Conservation (phyloP, 2,888 invertebrate genomes). For the Oxytorus armatus region DNA sequence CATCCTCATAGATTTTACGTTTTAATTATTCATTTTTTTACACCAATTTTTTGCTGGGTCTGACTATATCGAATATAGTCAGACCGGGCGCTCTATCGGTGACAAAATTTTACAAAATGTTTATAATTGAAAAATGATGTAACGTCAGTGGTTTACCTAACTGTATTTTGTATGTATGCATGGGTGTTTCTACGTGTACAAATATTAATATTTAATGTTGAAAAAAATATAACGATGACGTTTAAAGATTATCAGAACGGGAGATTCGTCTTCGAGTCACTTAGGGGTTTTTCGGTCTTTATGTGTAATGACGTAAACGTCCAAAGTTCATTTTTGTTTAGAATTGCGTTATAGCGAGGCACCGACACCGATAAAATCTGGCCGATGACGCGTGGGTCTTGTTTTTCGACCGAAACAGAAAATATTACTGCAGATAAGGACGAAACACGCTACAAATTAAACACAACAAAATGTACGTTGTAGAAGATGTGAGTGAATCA, state of each 20-base stretch:
- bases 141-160: too few relatives aligned
- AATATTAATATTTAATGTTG: slow-evolving; percentile 13
- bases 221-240: slow-evolving; percentile 40
- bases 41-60: too few relatives aligned
- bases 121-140: too few relatives aligned
- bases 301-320: slow-evolving; percentile 24
- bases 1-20: too few relatives aligned
- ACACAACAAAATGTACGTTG: background rate
- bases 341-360: slow-evolving; percentile 28
- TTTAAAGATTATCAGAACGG: slow-evolving; percentile 18
- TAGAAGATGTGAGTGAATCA: background rate
- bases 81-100: too few relatives aligned
- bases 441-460: background rate
- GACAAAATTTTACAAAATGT: too few relatives aligned
- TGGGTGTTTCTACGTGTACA: too few relatives aligned
- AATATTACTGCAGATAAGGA: background rate
- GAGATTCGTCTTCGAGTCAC: slow-evolving; percentile 45
- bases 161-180: too few relatives aligned
- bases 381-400: background rate
- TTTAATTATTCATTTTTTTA: too few relatives aligned
- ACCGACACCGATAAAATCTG: slow-evolving; percentile 13
- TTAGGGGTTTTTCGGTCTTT: background rate
- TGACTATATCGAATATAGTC: too few relatives aligned
- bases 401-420: background rate
- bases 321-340: slow-evolving; percentile 34